Evolutionary conservation across 1,140 invertebrate species (phyloP).

Genomic region (Heterodera carotae): DNA sequence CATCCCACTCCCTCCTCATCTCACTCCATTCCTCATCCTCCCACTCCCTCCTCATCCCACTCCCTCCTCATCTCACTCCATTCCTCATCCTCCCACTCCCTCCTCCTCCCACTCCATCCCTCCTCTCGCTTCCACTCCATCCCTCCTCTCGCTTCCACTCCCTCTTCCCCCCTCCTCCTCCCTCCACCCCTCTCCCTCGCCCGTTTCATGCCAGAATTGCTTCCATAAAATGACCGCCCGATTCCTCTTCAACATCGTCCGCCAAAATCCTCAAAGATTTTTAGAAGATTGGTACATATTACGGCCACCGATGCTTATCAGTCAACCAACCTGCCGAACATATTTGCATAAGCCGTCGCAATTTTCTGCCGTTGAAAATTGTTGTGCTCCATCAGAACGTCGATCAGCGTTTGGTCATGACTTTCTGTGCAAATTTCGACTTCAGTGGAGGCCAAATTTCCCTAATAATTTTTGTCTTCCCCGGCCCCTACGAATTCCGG

Average conservation of each 20-base stretch:
- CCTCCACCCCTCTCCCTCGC: too few relatives aligned
- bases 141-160: too few relatives aligned
- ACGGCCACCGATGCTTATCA: neutral
- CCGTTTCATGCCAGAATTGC: conserved; percentile 32
- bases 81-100: too few relatives aligned
- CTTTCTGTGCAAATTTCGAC: conserved; percentile 39
- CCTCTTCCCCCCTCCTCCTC: too few relatives aligned
- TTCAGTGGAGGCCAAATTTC: neutral
- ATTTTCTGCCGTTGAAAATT: conserved; percentile 57
- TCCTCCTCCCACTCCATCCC: too few relatives aligned
- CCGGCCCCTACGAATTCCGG: conserved; percentile 48
- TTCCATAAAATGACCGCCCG: conserved; percentile 53
- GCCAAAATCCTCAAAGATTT: conserved; percentile 41
- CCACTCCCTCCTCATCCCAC: conserved; percentile 49
- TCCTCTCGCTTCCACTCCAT: too few relatives aligned
- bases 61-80: too few relatives aligned
- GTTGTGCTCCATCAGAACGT: conserved; percentile 47
- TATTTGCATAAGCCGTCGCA: conserved; percentile 50
- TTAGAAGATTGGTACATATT: neutral
- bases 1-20: too few relatives aligned
- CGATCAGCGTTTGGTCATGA: conserved; percentile 50
- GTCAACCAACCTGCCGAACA: conserved; percentile 40
- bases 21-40: conserved; percentile 16
- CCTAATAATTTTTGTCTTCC: neutral
- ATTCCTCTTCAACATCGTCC: conserved; percentile 53